These are phyloP conservation scores for Aporophyla lueneburgensis DNA, from an alignment of 2,888 invertebrate genomes.

Conservation along the genomic window DNA sequence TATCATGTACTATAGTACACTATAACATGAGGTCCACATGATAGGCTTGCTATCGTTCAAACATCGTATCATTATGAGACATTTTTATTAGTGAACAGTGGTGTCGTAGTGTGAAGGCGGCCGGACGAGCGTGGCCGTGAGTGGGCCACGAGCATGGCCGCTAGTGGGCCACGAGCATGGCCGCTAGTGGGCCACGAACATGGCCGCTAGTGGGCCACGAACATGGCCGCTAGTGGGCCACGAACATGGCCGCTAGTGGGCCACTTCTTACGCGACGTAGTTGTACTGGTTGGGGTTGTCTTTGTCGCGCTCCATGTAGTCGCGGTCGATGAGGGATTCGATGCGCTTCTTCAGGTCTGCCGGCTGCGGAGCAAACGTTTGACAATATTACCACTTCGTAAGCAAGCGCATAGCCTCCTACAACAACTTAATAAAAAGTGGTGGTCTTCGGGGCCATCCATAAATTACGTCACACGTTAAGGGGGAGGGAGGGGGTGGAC, in stretches of 20 bases:
- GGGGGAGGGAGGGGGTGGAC: no score
- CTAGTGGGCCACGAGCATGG: slow-evolving; percentile 32
- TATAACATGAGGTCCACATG: slow-evolving; percentile 17
- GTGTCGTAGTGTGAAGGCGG: slow-evolving; percentile 42
- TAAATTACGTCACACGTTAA: no score
- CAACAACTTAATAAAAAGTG: no score
- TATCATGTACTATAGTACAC: slow-evolving; percentile 20
- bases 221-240: slow-evolving; percentile 32
- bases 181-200: slow-evolving; percentile 35
- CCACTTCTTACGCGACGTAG: slow-evolving; percentile 96
- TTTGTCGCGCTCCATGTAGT: slow-evolving; percentile 99
- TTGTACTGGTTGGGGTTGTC: slow-evolving; percentile 99
- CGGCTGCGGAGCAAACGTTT: slow-evolving; percentile 91
- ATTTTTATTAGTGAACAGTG: slow-evolving; percentile 55
- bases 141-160: no score
- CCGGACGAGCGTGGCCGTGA: slow-evolving; percentile 26
- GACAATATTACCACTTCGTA: no score
- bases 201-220: slow-evolving; percentile 31
- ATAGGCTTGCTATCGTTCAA: slow-evolving; percentile 41
- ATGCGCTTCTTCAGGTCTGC: slow-evolving; percentile 99
- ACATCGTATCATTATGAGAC: slow-evolving; percentile 50
- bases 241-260: slow-evolving; percentile 33
- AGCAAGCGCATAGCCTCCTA: no score
- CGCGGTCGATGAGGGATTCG: slow-evolving; percentile 99
- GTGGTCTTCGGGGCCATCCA: no score